These are phyloP conservation scores for Noturus placidus DNA, from an alignment of 2,113 vertebrate genomes.

Conservation along the genomic window DNA sequence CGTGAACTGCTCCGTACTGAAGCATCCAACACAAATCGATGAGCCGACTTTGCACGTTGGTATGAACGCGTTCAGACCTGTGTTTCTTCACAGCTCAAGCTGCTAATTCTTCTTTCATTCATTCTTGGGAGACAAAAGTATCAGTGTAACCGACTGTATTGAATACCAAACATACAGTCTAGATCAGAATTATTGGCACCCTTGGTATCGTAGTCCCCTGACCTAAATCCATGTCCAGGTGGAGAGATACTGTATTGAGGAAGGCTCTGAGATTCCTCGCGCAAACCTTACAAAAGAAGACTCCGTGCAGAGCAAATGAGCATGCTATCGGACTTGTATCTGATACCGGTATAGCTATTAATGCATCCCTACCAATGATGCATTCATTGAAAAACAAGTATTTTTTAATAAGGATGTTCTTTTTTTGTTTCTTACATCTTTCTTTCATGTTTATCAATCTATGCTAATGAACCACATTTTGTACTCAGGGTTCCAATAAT, in stretches of 20 bases:
- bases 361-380: too few relatives aligned
- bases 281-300: not conserved
- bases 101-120: not conserved
- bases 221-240: not conserved
- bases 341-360: too few relatives aligned
- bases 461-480: not conserved
- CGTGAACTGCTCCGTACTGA: not conserved
- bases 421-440: not conserved
- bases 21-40: not conserved
- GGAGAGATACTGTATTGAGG: not conserved
- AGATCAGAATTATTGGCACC: not conserved
- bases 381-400: too few relatives aligned
- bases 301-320: not conserved
- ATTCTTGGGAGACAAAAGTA: not conserved
- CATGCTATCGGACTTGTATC: not conserved
- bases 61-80: constrained; percentile 48
- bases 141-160: not conserved
- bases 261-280: not conserved
- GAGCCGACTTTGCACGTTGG: constrained; percentile 53
- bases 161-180: not conserved
- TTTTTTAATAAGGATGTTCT: not conserved
- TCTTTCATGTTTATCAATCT: not conserved
- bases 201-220: not conserved
- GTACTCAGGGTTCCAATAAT: not conserved
- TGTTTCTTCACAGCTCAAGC: not conserved